phyloP scores from a whole-genome alignment of 2,797 vertebrate genomes.

The Paguma larvata region DNA sequence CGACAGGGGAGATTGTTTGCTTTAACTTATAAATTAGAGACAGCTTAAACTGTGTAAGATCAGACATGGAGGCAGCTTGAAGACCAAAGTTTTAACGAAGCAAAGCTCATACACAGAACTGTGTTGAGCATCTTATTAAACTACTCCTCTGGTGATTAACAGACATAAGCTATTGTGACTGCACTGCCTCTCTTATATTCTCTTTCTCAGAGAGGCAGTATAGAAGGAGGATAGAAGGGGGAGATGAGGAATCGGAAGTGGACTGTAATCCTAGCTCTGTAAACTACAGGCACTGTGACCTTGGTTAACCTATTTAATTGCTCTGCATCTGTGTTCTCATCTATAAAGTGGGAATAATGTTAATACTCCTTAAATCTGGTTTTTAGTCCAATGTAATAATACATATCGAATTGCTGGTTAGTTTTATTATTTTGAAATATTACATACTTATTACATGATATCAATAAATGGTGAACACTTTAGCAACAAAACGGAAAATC shows the following conservation, averaged over 20 bases:
- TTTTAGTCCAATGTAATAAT: background rate
- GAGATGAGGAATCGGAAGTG: background rate
- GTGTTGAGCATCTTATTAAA: background rate
- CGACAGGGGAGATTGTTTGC: background rate
- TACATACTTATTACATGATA: background rate
- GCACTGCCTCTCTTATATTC: background rate
- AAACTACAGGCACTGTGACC: background rate
- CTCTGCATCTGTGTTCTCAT: background rate
- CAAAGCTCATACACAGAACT: background rate
- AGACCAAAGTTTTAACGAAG: conserved; percentile 33
- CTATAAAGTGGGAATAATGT: background rate
- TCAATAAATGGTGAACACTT: background rate
- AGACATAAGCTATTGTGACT: background rate
- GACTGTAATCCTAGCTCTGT: background rate
- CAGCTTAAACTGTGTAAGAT: background rate
- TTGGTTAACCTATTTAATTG: background rate
- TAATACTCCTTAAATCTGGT: background rate
- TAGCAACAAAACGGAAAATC: background rate
- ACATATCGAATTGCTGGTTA: background rate
- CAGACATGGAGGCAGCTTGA: background rate
- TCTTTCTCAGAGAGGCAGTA: background rate
- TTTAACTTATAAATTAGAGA: conserved; percentile 39
- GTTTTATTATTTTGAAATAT: conserved; percentile 7
- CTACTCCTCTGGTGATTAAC: background rate
- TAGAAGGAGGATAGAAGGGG: background rate